These are phyloP conservation scores for Lepidotrigona ventralis DNA, from an alignment of 1,140 invertebrate species.

Conservation along the genomic window DNA sequence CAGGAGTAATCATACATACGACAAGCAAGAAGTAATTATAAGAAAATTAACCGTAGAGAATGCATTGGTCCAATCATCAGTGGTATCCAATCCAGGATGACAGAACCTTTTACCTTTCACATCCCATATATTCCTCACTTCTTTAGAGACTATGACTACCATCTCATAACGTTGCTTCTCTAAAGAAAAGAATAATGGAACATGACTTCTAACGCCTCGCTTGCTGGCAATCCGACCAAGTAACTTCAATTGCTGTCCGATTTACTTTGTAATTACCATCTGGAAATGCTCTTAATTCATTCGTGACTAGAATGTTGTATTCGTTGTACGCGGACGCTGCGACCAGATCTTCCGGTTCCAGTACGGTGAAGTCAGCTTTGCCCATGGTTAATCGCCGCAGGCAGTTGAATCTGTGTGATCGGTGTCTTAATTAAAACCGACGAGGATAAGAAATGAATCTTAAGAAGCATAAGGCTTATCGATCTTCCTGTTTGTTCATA, in stretches of 20 bases:
- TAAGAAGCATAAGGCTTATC: not conserved
- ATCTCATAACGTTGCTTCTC: constrained; percentile 84
- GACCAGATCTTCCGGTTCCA: constrained; percentile 90
- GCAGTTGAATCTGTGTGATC: constrained; percentile 84
- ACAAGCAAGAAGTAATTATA: constrained; percentile 25
- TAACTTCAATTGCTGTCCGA: not conserved
- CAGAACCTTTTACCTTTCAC: constrained; percentile 86
- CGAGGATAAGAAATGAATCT: not conserved
- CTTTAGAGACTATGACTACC: constrained; percentile 86
- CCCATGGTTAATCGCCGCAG: constrained; percentile 86
- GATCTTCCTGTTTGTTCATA: constrained; percentile 23
- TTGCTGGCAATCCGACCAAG: not conserved
- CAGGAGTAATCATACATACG: not conserved
- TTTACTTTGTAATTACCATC: constrained; percentile 50
- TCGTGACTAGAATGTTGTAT: constrained; percentile 85
- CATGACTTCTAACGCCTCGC: not conserved
- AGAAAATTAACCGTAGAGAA: constrained; percentile 82
- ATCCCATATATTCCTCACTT: constrained; percentile 82
- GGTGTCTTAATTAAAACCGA: not conserved
- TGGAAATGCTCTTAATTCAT: constrained; percentile 82
- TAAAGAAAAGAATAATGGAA: constrained; percentile 64
- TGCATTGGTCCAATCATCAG: constrained; percentile 85
- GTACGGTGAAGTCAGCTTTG: constrained; percentile 89
- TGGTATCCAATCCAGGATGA: constrained; percentile 86
- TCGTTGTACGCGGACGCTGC: constrained; percentile 84